These are phyloP conservation scores for Xanthostigma xanthostigma DNA, from an alignment of 2,888 invertebrate genomes.

Conservation along the genomic window DNA sequence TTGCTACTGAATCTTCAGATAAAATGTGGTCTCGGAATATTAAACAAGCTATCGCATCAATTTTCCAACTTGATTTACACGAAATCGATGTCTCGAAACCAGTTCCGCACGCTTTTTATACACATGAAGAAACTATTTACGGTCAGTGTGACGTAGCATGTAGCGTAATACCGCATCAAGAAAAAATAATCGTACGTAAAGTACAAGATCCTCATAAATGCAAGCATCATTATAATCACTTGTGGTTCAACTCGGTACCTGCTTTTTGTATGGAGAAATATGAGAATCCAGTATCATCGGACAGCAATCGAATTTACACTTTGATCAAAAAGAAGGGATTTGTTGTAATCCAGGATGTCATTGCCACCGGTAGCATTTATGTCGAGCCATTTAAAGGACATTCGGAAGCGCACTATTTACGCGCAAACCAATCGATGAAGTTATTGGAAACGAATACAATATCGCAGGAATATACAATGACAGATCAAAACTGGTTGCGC, in stretches of 20 bases:
- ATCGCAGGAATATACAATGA: slow-evolving; percentile 10
- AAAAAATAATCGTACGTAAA: slow-evolving; percentile 21
- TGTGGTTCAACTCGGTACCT: slow-evolving; percentile 18
- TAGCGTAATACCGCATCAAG: slow-evolving; percentile 18
- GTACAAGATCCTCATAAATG: slow-evolving; percentile 19
- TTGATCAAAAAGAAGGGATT: slow-evolving; percentile 13
- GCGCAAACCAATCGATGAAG: slow-evolving; percentile 27
- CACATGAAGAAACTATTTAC: slow-evolving; percentile 25
- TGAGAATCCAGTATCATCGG: slow-evolving; percentile 18
- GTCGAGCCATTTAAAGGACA: slow-evolving; percentile 17
- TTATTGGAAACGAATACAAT: slow-evolving; percentile 17
- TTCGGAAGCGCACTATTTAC: slow-evolving; percentile 23
- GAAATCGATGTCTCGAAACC: slow-evolving; percentile 15
- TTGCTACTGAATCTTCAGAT: slow-evolving; percentile 21
- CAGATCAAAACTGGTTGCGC: slow-evolving; percentile 10
- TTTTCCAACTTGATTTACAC: slow-evolving; percentile 25
- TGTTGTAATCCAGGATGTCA: slow-evolving; percentile 15
- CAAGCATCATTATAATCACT: slow-evolving; percentile 17
- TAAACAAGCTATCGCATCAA: slow-evolving; percentile 27
- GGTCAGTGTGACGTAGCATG: slow-evolving; percentile 24
- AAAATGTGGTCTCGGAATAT: slow-evolving; percentile 26
- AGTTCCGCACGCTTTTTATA: slow-evolving; percentile 18
- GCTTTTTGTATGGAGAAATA: slow-evolving; percentile 19
- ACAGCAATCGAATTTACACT: slow-evolving; percentile 17
- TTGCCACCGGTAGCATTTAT: slow-evolving; percentile 17